Percentiles rank a stretch among this genome's conserved stretches.
phyloP scores from a whole-genome alignment of 1,140 invertebrate genomes.

The Trachymyrmex cornetzi region DNA sequence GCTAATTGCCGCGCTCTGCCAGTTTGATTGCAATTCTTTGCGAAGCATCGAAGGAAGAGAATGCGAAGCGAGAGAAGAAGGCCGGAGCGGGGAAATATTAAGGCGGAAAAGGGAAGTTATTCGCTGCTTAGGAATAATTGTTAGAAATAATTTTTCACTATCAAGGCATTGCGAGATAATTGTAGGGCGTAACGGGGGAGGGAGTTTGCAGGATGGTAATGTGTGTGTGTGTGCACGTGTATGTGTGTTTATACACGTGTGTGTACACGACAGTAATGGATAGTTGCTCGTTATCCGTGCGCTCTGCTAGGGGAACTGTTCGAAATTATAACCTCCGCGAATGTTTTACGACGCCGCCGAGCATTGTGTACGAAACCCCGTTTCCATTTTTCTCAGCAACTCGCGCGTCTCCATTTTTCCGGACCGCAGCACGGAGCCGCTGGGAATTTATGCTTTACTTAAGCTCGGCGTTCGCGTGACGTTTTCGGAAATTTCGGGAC shows the following conservation, averaged over 20 bases:
- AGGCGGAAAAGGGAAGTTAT: slow-evolving; percentile 5
- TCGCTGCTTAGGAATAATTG: slow-evolving; percentile 68
- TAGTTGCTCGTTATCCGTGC: slow-evolving; percentile 71
- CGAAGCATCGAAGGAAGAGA: slow-evolving; percentile 50
- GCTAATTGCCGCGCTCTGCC: slow-evolving; percentile 70
- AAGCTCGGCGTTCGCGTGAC: slow-evolving; percentile 37
- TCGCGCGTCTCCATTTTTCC: slow-evolving; percentile 55
- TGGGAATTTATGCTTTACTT: slow-evolving; percentile 62
- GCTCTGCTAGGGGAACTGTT: slow-evolving; percentile 60
- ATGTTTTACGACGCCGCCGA: slow-evolving; percentile 63
- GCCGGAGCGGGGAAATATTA: neutral
- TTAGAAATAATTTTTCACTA: slow-evolving; percentile 74
- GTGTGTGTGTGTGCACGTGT: slow-evolving; percentile 14
- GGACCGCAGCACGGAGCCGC: neutral
- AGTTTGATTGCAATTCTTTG: slow-evolving; percentile 72
- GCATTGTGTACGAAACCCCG: slow-evolving; percentile 44
- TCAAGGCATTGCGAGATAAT: slow-evolving; percentile 68
- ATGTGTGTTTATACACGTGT: slow-evolving; percentile 1
- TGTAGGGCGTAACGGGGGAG: slow-evolving; percentile 45
- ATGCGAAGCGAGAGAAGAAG: neutral
- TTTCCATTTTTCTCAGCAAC: slow-evolving; percentile 45
- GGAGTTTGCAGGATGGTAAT: slow-evolving; percentile 2
- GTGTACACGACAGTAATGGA: slow-evolving; percentile 64
- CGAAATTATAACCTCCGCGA: slow-evolving; percentile 72
- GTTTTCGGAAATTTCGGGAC: slow-evolving; percentile 51